These are phyloP conservation scores for Equus przewalskii DNA, from an alignment of 2,113 vertebrate species.

Conservation along the genomic window DNA sequence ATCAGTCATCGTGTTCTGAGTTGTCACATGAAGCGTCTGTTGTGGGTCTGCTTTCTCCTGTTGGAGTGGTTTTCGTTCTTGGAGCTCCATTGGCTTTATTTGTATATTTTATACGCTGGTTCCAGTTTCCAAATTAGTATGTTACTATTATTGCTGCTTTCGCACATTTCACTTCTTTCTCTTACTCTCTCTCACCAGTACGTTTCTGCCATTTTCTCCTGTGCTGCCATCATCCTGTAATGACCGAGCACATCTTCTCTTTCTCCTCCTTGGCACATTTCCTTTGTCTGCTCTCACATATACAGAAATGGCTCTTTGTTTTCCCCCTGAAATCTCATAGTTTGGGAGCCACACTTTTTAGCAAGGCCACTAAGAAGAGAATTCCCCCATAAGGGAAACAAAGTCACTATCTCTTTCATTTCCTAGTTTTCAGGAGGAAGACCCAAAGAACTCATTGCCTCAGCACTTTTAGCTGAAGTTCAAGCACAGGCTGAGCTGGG, in stretches of 20 bases:
- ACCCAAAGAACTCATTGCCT: background rate
- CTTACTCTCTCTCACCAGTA: background rate
- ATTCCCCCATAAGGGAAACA: background rate
- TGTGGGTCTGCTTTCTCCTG: background rate
- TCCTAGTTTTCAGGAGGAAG: background rate
- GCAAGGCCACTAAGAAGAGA: background rate
- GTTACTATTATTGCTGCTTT: background rate
- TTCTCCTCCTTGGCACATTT: background rate
- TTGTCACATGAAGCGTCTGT: background rate
- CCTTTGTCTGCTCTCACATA: background rate
- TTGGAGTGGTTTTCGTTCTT: background rate
- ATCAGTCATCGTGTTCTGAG: background rate
- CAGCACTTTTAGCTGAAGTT: background rate
- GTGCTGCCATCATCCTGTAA: accelerated
- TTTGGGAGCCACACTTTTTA: background rate
- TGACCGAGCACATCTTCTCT: background rate
- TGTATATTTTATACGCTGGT: background rate
- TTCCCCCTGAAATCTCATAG: background rate
- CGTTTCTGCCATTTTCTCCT: background rate
- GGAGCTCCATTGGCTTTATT: background rate
- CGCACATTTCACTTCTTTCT: background rate
- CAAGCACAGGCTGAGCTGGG: background rate
- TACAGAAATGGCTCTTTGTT: background rate
- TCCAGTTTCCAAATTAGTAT: background rate
- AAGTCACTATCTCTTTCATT: background rate